phyloP scores from a whole-genome alignment of 2,113 vertebrate species.

The Macroglossus sobrinus region DNA sequence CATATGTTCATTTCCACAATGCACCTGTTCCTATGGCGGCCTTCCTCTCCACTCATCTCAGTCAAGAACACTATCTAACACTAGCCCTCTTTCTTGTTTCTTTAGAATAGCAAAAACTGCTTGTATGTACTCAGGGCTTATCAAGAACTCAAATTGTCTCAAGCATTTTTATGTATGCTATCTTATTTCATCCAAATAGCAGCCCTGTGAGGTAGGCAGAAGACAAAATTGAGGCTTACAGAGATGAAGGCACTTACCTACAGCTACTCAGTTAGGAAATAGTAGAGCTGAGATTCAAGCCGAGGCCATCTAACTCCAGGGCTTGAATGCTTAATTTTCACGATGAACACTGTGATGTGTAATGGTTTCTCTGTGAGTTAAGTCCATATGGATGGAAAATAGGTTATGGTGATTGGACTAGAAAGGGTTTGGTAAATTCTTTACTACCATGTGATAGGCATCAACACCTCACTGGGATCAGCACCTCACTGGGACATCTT shows the following conservation, averaged over 20 bases:
- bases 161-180: background rate
- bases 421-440: background rate
- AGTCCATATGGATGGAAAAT: background rate
- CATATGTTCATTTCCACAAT: constrained; percentile 42
- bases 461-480: background rate
- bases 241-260: background rate
- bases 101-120: constrained; percentile 50
- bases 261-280: background rate
- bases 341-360: background rate
- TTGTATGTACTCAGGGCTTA: background rate
- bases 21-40: constrained; percentile 59
- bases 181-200: background rate
- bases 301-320: background rate
- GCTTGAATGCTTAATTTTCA: background rate
- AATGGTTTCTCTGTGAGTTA: background rate
- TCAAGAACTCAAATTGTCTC: background rate
- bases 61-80: constrained; percentile 8
- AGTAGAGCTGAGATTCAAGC: background rate
- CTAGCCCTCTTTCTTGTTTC: background rate
- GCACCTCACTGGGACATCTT: background rate
- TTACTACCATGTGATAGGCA: background rate
- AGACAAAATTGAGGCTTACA: background rate
- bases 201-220: background rate
- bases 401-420: background rate
- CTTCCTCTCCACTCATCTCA: background rate